Base-by-base conservation (phyloP, 2,113 vertebrate genomes). In the Melanostigma gelatinosum region DNA sequence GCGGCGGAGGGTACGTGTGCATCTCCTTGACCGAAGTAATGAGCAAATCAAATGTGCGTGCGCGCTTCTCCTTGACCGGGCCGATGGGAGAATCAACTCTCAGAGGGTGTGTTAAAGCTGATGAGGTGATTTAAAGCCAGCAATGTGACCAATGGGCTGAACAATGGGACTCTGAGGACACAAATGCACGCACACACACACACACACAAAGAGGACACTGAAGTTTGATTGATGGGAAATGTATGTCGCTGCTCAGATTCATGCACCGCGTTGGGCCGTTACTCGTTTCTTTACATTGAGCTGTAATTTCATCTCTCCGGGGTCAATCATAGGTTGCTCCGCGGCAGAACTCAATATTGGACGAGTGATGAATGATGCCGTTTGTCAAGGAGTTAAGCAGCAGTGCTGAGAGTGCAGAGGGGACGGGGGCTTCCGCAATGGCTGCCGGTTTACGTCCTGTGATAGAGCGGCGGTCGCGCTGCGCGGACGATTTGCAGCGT, bases 121-220 rank as follows among this genome's bases (percentile, higher is more conserved):
- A 93, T 89, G 89, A 90, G 88, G 85, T 89, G 84, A 84, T 88
- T 90, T 86, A 75, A 84, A 90, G 80, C 75, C 69, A 70, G 84
- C 76, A 81, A 85, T 85, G 83, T 79, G 80, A 81, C 63, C 91
- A 89, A 84, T 86, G 85, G 79, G 73, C 71, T 87, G 89, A 90
- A 85, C 70, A 92, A 89, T 79, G 70, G 74, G 82, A 57, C 78
- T 70, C 55, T 13, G 44, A 74, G 77, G 85, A 83, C 75, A 79
- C 75, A 63, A 63, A 80, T 54, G 46, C 55, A 74, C 82, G 61
- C 82, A 67, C 75, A 60, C 58, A 52, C 74, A 77, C 75, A 60
- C 58, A 52, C 74, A 77, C 54, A 76, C 63, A 77, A 89, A 82
- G 82, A 90, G 82, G 76, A 81, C 83, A 50, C 34, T 9, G 8